Evolutionary conservation across 2,888 invertebrate genomes (phyloP).

Genomic region (Galerucella pusilla): DNA sequence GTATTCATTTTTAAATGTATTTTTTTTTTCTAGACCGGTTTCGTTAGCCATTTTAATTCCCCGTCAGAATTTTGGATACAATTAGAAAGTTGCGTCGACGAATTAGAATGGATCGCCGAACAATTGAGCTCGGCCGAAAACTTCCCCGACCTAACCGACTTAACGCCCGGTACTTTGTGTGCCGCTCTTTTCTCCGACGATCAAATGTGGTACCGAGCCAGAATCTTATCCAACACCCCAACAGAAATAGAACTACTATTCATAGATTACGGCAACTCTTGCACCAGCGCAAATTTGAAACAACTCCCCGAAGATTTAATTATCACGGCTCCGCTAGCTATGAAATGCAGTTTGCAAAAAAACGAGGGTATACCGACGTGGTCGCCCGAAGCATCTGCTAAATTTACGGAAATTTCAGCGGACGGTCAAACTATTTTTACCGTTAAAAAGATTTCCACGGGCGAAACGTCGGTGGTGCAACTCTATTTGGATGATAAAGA

Average conservation of each 20-base stretch:
- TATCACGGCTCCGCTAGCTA: conserved; percentile 70
- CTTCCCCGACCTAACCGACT: conserved; percentile 67
- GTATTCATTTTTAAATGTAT: too few species aligned
- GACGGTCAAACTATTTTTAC: conserved; percentile 78
- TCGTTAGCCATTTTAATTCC: conserved; percentile 75
- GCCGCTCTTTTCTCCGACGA: conserved; percentile 76
- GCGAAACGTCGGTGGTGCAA: conserved; percentile 74
- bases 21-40: conserved; percentile 67
- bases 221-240: conserved; percentile 69
- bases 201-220: conserved; percentile 75
- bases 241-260: conserved; percentile 72
- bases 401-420: conserved; percentile 75
- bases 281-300: conserved; percentile 70
- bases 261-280: conserved; percentile 78
- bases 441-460: conserved; percentile 74
- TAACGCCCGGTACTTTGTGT: conserved; percentile 72
- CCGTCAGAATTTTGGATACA: conserved; percentile 82
- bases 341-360: conserved; percentile 71
- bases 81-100: conserved; percentile 71
- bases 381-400: conserved; percentile 74
- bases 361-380: conserved; percentile 68
- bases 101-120: conserved; percentile 73
- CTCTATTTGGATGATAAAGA: conserved; percentile 72
- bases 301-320: conserved; percentile 72
- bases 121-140: conserved; percentile 65